Base-by-base conservation (phyloP, 2,888 invertebrate genomes). In the Parnassius mnemosyne region DNA sequence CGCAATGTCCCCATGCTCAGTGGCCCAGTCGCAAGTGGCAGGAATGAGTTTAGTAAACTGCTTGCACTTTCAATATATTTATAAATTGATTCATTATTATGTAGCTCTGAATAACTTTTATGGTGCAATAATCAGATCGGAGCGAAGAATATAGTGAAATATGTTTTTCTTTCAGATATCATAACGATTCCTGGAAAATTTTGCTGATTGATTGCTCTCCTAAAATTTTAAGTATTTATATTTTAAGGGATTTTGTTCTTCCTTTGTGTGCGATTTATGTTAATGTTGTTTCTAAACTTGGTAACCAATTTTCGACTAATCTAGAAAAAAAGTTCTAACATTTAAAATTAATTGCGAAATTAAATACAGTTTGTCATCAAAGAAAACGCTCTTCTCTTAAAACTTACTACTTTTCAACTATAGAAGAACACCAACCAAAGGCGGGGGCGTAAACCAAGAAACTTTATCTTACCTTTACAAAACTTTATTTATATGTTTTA, bases 21-120 rank as follows among this genome's bases (percentile, higher is more conserved):
- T 85, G 84, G 83, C 84, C 85, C 85, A 88, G 81, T 87, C 83
- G 80, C 81, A 79, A 83, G 79, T 80, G 76, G 81, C 74, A 75
- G 81, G 81, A 85, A 83, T 85, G 80, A 84, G 83, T 82, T 84
- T 84, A 77, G 79, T 81, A 84, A 76, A 77, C 78, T 76, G 85
- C 87, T 87, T 87, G 85, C 89, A 87, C 87, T 88, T 89, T 89
- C 89, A 78, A 84, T 83, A 78, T 69, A 74, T 80, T 78, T 81
- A 81, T 78, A 76, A 75, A 71, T 75, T 64, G 73, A 79, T 77
- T 76, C 70, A 70, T 77, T 78, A 79, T 77, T 77, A 76, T 71
- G 70, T 76, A n/a, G n/a, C 74, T 70, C 61, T 60, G 72, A 77
- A 80, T 76, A 75, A 73, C 72, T 74, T 72, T 74, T 69, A 74